Base-by-base conservation (phyloP, 2,888 invertebrate genomes). In the Drosophila kambysellisi region DNA sequence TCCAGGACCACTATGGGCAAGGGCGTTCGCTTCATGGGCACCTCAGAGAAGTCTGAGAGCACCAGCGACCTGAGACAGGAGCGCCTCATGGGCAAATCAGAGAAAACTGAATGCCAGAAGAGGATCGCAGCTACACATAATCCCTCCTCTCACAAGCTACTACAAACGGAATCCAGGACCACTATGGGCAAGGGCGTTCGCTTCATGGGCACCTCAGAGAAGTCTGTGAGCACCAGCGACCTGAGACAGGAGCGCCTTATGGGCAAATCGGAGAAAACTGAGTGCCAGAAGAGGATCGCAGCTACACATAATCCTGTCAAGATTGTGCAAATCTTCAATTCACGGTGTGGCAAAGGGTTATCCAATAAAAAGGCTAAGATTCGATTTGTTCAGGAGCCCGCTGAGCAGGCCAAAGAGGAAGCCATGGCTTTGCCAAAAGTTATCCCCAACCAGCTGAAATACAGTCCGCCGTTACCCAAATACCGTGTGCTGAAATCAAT, bases 131-230 rank as follows among this genome's bases (percentile, higher is more conserved):
- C 20, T 20, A 2, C 43, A 20, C 43, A 43, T 11, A 5, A 33
- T 12, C 71, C 78, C 20, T 25, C 20, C 20, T 25, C 20, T 25
- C 1, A 25, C 20, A 25, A 25, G 20, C 20, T 17, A 7, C 32
- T 54, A 9, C 81, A 76, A 63, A 74, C 74, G 7, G 68, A 65
- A 4, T 32, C 41, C 11, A 62, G 37, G 9, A 67, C 2, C 4
- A 29, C 54, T 29, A 46, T 30, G 4, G 41, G 5, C 1, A 2
- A 2, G 4, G 5, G n/a, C 3, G 6, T 39, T 1, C 52, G 37
- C 11, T 63, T 63, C 4, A 52, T 63, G 48, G 39, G 53, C 46
- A 83, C 60, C n/a, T 50, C 65, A 0, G 64, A 83, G 12, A 72
- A 70, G 37, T 48, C 63, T 2, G 51, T 76, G 0, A 54, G 68